Evolutionary conservation across 2,797 vertebrate species (phyloP).

Genomic region (Phalloptychus januarius): DNA sequence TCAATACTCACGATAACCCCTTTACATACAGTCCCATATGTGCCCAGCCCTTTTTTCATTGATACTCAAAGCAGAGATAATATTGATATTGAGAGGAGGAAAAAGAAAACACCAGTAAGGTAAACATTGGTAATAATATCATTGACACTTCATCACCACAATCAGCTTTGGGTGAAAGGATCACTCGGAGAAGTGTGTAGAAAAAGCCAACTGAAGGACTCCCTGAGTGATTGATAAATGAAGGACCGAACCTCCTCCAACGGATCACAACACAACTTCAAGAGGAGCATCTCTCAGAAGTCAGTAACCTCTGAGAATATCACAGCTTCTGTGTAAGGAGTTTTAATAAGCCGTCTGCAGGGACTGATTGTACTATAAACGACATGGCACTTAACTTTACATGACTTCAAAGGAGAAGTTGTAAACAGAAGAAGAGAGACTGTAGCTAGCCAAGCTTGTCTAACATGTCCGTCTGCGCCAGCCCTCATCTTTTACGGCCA

Average conservation of each 20-base stretch:
- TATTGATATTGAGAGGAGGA: conserved; percentile 58
- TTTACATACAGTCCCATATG: conserved; percentile 44
- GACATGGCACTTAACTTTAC: conserved; percentile 67
- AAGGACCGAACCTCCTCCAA: conserved; percentile 60
- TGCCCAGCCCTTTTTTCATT: conserved; percentile 56
- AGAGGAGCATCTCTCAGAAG: conserved; percentile 74
- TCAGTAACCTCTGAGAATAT: conserved; percentile 55
- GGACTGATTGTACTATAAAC: conserved; percentile 65
- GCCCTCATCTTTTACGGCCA: conserved; percentile 22
- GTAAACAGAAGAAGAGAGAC: conserved; percentile 67
- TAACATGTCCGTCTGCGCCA: conserved; percentile 19
- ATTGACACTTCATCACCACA: conserved; percentile 31
- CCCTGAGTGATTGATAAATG: conserved; percentile 84
- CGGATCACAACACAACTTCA: conserved; percentile 61
- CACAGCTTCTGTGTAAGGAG: conserved; percentile 27
- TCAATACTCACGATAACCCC: conserved; percentile 61
- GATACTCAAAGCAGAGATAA: conserved; percentile 60
- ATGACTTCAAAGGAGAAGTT: conserved; percentile 63
- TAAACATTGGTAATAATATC: conserved; percentile 54
- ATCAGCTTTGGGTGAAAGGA: conserved; percentile 50
- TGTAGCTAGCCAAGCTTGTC: conserved; percentile 35
- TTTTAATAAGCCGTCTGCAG: conserved; percentile 46
- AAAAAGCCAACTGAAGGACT: conserved; percentile 80
- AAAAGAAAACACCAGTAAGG: conserved; percentile 73
- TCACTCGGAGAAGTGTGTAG: conserved; percentile 72